Evolutionary conservation across 2,888 invertebrate species (phyloP).

Genomic region (Lysandra bellargus): DNA sequence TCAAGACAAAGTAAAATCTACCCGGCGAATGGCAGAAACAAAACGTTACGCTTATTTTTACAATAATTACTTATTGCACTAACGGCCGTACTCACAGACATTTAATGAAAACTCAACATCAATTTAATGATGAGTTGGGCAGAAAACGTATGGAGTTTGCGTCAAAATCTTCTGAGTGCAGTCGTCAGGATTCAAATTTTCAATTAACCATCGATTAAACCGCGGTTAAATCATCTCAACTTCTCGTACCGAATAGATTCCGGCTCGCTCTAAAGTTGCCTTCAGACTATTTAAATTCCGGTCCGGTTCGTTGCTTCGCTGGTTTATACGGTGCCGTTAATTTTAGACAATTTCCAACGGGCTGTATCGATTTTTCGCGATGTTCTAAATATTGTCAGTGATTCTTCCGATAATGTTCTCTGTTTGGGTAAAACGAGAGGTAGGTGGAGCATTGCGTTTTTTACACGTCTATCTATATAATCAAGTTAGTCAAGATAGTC

Average conservation of each 20-base stretch:
- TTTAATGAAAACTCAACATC: no score
- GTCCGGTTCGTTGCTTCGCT: constrained; percentile 79
- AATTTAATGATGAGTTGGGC: no score
- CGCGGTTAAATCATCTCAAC: neutral
- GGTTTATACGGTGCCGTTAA: constrained; percentile 79
- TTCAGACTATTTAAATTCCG: constrained; percentile 79
- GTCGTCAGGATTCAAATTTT: neutral
- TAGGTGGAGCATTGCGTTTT: no score
- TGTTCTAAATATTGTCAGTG: constrained; percentile 22
- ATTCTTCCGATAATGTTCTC: neutral
- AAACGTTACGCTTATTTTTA: neutral
- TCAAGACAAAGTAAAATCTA: no score
- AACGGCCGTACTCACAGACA: no score
- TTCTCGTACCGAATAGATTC: constrained; percentile 44
- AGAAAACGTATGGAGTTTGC: no score
- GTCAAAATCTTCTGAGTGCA: no score
- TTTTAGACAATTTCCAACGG: constrained; percentile 73
- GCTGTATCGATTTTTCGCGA: constrained; percentile 60
- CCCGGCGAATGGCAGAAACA: no score
- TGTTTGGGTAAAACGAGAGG: neutral
- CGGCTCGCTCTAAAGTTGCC: constrained; percentile 64
- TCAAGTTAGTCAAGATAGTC: no score
- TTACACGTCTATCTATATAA: no score
- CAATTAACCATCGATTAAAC: constrained; percentile 14
- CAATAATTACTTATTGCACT: no score